These are phyloP conservation scores for Cryptus armator DNA, from an alignment of 2,888 invertebrate species.

Conservation along the genomic window DNA sequence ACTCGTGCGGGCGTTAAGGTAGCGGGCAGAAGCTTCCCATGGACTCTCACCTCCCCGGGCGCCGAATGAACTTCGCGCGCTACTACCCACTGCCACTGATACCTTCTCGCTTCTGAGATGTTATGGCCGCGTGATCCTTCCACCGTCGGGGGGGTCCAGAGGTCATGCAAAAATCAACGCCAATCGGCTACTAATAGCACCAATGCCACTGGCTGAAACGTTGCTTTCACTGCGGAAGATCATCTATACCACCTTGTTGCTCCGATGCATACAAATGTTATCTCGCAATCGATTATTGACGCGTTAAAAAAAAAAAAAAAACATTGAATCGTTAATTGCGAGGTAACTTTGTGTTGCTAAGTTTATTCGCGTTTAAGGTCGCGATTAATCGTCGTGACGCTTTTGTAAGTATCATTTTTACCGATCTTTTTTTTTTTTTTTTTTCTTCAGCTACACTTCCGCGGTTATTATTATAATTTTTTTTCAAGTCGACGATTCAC, in stretches of 20 bases:
- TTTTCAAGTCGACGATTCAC: neutral
- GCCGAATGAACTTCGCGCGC: constrained; percentile 80
- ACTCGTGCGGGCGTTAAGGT: constrained; percentile 76
- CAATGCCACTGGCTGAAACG: constrained; percentile 64
- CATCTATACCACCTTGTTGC: constrained; percentile 15
- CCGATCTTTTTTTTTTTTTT: neutral
- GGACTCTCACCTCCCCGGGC: constrained; percentile 85
- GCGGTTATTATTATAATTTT: neutral
- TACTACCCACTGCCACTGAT: constrained; percentile 68
- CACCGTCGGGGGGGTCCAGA: constrained; percentile 37
- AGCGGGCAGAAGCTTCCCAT: constrained; percentile 84
- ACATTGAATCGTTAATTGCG: neutral
- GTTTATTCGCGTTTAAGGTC: neutral
- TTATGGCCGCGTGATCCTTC: constrained; percentile 60
- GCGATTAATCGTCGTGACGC: neutral
- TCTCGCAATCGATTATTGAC: neutral
- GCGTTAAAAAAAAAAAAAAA: neutral
- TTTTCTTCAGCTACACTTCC: too few relatives aligned
- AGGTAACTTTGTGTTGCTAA: neutral
- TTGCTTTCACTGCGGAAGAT: constrained; percentile 61
- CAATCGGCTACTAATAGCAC: constrained; percentile 60
- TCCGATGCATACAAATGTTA: constrained; percentile 13
- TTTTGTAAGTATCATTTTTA: neutral
- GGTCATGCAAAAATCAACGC: constrained; percentile 61
- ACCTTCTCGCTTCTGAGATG: constrained; percentile 52